Conservation (phyloP, 2,888 invertebrate genomes). For the Bellardia bayeri region DNA sequence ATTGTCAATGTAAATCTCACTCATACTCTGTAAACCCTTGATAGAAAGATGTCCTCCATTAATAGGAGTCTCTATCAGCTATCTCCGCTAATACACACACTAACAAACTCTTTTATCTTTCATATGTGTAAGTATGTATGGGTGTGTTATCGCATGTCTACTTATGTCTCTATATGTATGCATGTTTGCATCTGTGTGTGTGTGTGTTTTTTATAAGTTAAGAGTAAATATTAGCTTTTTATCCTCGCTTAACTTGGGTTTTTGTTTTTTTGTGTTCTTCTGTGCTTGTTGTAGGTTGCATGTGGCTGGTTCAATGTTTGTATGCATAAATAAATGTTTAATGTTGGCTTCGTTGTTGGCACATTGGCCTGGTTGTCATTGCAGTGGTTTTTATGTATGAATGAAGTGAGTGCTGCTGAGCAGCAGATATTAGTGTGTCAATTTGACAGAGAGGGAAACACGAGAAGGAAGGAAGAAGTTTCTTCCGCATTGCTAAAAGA, state of each 20-base stretch:
- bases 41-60: constrained; percentile 41
- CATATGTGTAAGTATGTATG: constrained; percentile 4
- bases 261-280: constrained; percentile 14
- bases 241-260: constrained; percentile 65
- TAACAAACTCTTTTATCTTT: constrained; percentile 15
- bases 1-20: constrained; percentile 78
- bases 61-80: constrained; percentile 35
- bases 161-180: background rate
- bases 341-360: constrained; percentile 68
- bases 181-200: background rate
- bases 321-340: constrained; percentile 68
- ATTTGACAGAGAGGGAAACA: background rate
- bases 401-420: constrained; percentile 8
- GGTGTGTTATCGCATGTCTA: background rate
- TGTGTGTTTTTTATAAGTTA: constrained; percentile 51
- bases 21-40: background rate
- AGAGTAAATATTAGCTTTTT: constrained; percentile 71
- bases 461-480: constrained; percentile 19
- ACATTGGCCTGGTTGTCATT: constrained; percentile 71
- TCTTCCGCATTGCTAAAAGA: constrained; percentile 68
- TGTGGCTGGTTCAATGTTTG: constrained; percentile 68
- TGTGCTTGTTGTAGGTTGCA: constrained; percentile 53
- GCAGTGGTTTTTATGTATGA: constrained; percentile 53
- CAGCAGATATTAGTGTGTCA: constrained; percentile 9
- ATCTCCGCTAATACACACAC: constrained; percentile 31